Percentiles rank a stretch among this genome's conserved stretches.
Evolutionary conservation across 2,888 invertebrate genomes (phyloP).

Genomic region (Sialis fuliginosa): DNA sequence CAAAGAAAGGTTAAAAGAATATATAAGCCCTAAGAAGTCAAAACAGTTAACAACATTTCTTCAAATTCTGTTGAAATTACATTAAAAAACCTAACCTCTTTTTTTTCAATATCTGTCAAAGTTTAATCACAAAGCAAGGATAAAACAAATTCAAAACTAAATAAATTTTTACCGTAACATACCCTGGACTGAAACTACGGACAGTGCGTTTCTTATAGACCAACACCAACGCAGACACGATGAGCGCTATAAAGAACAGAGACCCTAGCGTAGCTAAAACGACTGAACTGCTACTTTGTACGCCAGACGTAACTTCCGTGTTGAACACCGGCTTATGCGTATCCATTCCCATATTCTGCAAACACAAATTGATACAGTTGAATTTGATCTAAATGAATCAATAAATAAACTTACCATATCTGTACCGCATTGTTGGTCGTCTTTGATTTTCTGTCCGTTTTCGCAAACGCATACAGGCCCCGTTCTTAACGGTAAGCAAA

Average conservation of each 20-base stretch:
- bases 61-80: too few species aligned
- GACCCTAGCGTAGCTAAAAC: neutral
- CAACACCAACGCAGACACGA: too few species aligned
- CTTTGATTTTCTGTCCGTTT: slow-evolving; percentile 26
- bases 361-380: neutral
- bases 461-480: slow-evolving; percentile 36
- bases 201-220: neutral
- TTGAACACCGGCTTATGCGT: neutral
- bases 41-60: too few species aligned
- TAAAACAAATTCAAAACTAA: neutral
- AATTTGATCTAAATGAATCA: neutral
- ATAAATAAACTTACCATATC: slow-evolving; percentile 7
- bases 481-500: slow-evolving; percentile 38
- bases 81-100: too few species aligned
- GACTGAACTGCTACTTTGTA: neutral
- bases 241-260: too few species aligned
- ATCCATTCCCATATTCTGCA: neutral
- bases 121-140: too few species aligned
- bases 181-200: neutral
- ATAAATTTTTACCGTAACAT: neutral
- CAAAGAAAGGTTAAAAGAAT: too few species aligned
- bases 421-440: slow-evolving; percentile 19
- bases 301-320: neutral
- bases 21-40: too few species aligned
- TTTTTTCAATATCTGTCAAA: too few species aligned